Conservation (phyloP, 92 coral and sea anemone genomes). For the Umimayanthus chanpuru region DNA sequence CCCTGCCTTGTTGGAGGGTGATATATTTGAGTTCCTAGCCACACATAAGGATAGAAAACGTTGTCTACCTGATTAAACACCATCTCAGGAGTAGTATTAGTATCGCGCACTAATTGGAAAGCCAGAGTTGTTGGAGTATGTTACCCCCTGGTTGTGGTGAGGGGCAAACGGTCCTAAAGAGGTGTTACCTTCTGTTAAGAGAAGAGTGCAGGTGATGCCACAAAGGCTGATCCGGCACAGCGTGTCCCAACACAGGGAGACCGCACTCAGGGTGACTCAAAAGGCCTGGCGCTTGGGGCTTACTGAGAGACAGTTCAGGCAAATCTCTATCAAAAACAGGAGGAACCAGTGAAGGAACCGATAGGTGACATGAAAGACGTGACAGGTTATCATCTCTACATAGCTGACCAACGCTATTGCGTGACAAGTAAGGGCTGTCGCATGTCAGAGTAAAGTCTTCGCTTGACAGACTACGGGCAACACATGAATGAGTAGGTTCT, state of each 20-base stretch:
- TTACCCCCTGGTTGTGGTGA: background rate
- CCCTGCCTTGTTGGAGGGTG: background rate
- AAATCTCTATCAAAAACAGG: too few species aligned
- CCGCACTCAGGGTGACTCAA: too few species aligned
- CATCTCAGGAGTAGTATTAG: background rate
- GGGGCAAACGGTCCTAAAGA: background rate
- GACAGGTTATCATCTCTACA: too few species aligned
- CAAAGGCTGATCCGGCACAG: background rate
- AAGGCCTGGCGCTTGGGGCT: too few species aligned
- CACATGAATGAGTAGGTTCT: background rate
- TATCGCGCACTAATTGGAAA: background rate
- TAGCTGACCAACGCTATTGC: too few species aligned
- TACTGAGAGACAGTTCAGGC: too few species aligned
- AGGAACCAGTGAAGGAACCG: too few species aligned
- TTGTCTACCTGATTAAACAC: background rate
- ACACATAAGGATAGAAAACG: background rate
- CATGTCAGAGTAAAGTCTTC: too few species aligned
- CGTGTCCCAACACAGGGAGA: background rate
- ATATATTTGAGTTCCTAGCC: background rate
- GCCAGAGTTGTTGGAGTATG: background rate
- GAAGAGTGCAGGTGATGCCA: too few species aligned
- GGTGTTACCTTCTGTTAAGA: background rate
- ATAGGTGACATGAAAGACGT: too few species aligned
- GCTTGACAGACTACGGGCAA: background rate
- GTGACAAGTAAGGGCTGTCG: too few species aligned